Evolutionary conservation across 2,113 vertebrate genomes (phyloP).

Genomic region (Ailuropoda melanoleuca): DNA sequence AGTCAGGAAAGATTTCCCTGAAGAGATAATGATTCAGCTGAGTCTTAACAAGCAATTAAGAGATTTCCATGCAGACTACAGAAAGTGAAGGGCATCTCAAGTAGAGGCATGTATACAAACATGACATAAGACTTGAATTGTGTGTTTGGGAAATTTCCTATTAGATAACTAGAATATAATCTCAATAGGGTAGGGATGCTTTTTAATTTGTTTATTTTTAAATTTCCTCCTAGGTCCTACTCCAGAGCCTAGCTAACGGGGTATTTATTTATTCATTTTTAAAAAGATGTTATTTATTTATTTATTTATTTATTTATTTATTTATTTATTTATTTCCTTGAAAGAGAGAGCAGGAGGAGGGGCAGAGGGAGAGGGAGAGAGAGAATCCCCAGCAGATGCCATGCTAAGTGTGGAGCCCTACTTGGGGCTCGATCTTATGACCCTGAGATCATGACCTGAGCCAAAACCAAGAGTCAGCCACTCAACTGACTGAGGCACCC

Average conservation of each 20-base stretch:
- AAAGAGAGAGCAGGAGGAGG: not conserved
- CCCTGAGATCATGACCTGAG: not conserved
- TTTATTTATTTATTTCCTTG: not conserved
- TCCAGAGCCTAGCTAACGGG: no score
- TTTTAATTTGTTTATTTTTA: not conserved
- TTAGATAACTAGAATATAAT: not conserved
- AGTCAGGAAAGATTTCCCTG: not conserved
- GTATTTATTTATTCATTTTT: no score
- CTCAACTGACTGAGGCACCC: not conserved
- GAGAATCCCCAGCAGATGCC: not conserved
- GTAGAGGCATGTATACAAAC: not conserved
- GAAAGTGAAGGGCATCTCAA: not conserved
- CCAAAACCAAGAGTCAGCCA: not conserved
- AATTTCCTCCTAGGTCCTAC: not conserved
- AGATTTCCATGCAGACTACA: not conserved
- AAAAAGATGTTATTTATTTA: no score
- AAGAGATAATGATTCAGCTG: not conserved
- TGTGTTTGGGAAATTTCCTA: not conserved
- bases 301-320: no score
- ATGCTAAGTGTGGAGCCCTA: not conserved
- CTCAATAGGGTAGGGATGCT: not conserved
- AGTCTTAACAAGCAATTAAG: not conserved
- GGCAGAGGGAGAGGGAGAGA: not conserved
- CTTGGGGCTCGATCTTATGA: not conserved
- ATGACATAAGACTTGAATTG: not conserved